Evolutionary conservation across 2,797 vertebrate genomes (phyloP), one percentile per base, ranked within the genome.

Genomic region (Esox masquinongy): DNA sequence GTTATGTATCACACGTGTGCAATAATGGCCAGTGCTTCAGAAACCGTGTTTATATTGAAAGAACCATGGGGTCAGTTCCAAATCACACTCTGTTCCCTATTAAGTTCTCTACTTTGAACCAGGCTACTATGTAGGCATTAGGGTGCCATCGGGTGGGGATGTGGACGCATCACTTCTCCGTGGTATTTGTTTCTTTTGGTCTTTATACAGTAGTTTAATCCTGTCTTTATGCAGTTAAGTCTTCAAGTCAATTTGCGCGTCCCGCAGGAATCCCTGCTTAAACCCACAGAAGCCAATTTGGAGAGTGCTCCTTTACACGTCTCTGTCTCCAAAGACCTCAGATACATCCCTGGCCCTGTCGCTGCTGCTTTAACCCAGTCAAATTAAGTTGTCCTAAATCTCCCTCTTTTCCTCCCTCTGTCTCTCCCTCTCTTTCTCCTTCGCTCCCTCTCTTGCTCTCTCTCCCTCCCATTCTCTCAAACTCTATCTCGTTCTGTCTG

Each of bases 271-370:
- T 90, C 36, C 87, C 85, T 86, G 74, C 75, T 79, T 80, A 72
- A 82, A 83, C 82, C 51, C 81, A 83, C 82, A 84, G 87, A 81
- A 88, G 87, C 86, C 87, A 86, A 79, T 88, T 86, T 74, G 77
- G 77, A 84, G 79, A 75, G 79, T 39, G 36, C 85, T 86, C 79
- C 81, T 90, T 86, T 84, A 84, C 86, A 82, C 85, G n/a, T 56
- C 1, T 56, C 53, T 56, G 83, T 92, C 89, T 92, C 88, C 77
- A 77, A 88, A 92, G 90, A 89, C 88, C 89, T 88, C 87, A 88
- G 87, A 89, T 87, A 88, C 85, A 80, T 81, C 80, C 74, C 80
- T 22, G 19, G 53, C 53, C n/a, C 77, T 77, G 79, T 80, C 84
- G 86, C 85, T 88, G 36, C 7, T 5, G 36, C 36, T 8, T 39